Conservation (phyloP, 2,797 vertebrate species). For the Gymnodraco acuticeps region DNA sequence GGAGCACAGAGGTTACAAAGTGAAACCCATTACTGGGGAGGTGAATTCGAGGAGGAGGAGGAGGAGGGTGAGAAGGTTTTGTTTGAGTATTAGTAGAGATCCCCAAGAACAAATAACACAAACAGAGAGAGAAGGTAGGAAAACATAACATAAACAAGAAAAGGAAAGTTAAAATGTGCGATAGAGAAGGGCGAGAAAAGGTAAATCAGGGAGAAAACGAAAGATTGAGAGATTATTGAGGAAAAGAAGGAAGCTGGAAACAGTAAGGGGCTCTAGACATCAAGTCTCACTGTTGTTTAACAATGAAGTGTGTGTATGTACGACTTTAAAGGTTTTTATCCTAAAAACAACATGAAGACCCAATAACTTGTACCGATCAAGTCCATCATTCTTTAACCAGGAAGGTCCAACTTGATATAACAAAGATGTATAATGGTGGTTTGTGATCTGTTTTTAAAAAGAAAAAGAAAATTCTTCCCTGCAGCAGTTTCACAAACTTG, state of each 20-base stretch:
- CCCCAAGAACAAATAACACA: slow-evolving; percentile 48
- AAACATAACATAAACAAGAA: neutral
- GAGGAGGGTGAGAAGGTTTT: slow-evolving; percentile 29
- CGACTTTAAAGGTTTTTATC: neutral
- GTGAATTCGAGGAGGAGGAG: slow-evolving; percentile 2
- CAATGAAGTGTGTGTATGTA: slow-evolving; percentile 1
- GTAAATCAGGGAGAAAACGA: neutral
- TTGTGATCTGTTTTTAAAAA: slow-evolving; percentile 1
- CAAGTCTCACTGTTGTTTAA: neutral
- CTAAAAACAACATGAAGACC: neutral
- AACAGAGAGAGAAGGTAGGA: slow-evolving; percentile 24
- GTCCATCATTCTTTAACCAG: neutral
- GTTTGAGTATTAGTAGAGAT: slow-evolving; percentile 59
- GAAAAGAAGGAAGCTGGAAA: slow-evolving; percentile 18
- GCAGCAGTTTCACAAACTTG: slow-evolving; percentile 23
- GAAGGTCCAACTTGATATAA: neutral
- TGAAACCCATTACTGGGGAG: slow-evolving; percentile 39
- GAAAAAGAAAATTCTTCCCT: neutral
- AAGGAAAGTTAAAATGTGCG: slow-evolving; percentile 3
- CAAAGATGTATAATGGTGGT: neutral
- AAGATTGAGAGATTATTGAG: slow-evolving; percentile 17
- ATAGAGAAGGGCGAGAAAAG: neutral
- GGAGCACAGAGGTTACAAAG: slow-evolving; percentile 49
- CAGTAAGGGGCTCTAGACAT: slow-evolving; percentile 4
- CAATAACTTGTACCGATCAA: neutral